Conservation (phyloP, 2,113 vertebrate species). For the Pachyramphus minor region DNA sequence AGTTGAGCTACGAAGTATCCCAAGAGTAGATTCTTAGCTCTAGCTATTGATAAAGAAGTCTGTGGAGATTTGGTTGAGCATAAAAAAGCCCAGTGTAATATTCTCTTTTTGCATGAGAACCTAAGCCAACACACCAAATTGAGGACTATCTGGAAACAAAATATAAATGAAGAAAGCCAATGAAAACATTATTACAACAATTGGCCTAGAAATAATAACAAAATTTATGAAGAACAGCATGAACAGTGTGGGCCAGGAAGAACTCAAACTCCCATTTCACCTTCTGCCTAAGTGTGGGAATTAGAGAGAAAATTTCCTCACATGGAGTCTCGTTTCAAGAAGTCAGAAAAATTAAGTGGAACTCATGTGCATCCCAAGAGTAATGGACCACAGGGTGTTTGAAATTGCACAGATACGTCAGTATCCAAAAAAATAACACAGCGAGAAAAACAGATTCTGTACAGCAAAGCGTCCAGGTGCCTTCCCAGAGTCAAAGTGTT, state of each 20-base stretch:
- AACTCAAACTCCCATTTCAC: conserved; percentile 52
- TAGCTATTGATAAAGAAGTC: conserved; percentile 57
- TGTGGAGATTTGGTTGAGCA: conserved; percentile 45
- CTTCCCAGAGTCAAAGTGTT: background rate
- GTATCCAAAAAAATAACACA: background rate
- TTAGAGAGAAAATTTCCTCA: conserved; percentile 28
- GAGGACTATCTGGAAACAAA: conserved; percentile 67
- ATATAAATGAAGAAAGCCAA: conserved; percentile 69
- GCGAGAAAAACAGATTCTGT: background rate
- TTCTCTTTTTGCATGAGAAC: conserved; percentile 60
- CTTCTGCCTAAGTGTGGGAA: conserved; percentile 43
- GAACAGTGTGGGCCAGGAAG: conserved; percentile 19
- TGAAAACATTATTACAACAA: conserved; percentile 75
- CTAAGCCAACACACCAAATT: conserved; percentile 53
- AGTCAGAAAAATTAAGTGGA: conserved; percentile 4
- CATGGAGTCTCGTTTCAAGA: background rate
- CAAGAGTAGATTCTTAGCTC: conserved; percentile 20
- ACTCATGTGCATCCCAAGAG: background rate
- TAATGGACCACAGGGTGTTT: background rate
- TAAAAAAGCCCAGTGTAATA: conserved; percentile 1
- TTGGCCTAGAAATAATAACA: conserved; percentile 68
- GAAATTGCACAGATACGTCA: background rate
- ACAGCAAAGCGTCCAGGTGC: background rate
- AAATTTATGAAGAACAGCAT: conserved; percentile 69
- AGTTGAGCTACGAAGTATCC: conserved; percentile 46